Percentiles rank a stretch among this genome's conserved stretches.
phyloP scores from a whole-genome alignment of 1,140 invertebrate genomes.

The Drosophila neocordata region DNA sequence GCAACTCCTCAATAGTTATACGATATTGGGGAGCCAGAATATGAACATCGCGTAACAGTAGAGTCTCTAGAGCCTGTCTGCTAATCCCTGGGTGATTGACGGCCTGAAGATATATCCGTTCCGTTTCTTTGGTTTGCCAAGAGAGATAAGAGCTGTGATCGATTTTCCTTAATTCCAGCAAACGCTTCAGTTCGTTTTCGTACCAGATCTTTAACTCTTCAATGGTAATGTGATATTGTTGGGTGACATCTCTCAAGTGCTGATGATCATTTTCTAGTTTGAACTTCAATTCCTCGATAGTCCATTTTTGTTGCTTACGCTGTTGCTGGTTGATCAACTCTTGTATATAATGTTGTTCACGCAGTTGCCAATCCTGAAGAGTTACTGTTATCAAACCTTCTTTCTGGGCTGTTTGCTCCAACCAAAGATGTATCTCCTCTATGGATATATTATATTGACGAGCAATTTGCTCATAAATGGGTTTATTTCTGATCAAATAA shows the following conservation, averaged over 20 bases:
- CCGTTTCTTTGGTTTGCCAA: constrained; percentile 63
- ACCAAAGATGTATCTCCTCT: constrained; percentile 69
- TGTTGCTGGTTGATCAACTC: constrained; percentile 64
- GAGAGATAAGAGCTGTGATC: constrained; percentile 29
- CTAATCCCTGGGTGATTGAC: constrained; percentile 44
- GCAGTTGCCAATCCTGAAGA: constrained; percentile 58
- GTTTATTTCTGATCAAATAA: constrained; percentile 56
- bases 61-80: constrained; percentile 36
- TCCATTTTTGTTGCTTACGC: constrained; percentile 68
- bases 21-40: constrained; percentile 45
- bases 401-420: constrained; percentile 48
- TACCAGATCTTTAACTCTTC: constrained; percentile 73
- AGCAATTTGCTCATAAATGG: constrained; percentile 57
- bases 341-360: constrained; percentile 61
- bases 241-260: constrained; percentile 52
- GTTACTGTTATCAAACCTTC: constrained; percentile 53
- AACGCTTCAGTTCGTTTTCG: constrained; percentile 54
- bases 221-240: constrained; percentile 66
- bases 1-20: constrained; percentile 61
- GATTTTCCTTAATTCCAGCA: constrained; percentile 56
- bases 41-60: constrained; percentile 43
- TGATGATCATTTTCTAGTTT: constrained; percentile 56
- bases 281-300: constrained; percentile 65
- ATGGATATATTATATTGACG: constrained; percentile 67
- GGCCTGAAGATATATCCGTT: constrained; percentile 57